phyloP scores from a whole-genome alignment of 2,888 invertebrate species.

The Embidobia sp. region DNA sequence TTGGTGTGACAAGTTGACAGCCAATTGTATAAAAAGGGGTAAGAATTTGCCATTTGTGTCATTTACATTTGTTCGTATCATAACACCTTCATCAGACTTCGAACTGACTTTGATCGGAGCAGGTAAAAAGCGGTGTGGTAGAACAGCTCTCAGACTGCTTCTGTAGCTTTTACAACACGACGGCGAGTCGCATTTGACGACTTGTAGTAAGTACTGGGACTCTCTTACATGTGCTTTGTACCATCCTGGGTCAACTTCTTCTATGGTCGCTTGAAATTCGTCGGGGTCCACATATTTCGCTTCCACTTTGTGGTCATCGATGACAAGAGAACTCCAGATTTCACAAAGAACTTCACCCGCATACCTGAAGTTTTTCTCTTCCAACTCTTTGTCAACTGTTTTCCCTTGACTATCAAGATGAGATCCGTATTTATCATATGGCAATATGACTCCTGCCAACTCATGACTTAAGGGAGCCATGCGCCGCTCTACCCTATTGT shows the following conservation, averaged over 20 bases:
- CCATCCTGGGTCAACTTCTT: constrained; percentile 60
- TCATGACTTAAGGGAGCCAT: constrained; percentile 76
- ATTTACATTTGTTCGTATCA: constrained; percentile 3
- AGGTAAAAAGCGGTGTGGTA: constrained; percentile 18
- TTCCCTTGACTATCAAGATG: constrained; percentile 71
- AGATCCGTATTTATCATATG: constrained; percentile 72
- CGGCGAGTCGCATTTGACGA: constrained; percentile 16
- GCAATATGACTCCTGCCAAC: constrained; percentile 73
- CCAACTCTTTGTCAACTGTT: constrained; percentile 73
- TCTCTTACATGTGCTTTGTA: constrained; percentile 68
- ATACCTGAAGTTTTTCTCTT: constrained; percentile 73
- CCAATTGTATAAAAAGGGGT: constrained; percentile 24
- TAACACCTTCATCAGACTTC: constrained; percentile 3
- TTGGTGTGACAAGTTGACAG: constrained; percentile 7
- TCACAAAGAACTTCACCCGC: constrained; percentile 74
- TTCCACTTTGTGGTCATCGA: constrained; percentile 67
- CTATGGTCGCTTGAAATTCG: neutral
- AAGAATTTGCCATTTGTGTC: constrained; percentile 24
- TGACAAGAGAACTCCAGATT: constrained; percentile 70
- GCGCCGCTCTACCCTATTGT: constrained; percentile 74
- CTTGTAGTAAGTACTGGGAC: constrained; percentile 69
- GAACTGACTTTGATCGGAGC: constrained; percentile 17
- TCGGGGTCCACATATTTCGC: constrained; percentile 42
- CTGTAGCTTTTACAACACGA: constrained; percentile 12
- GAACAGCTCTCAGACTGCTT: constrained; percentile 16